A percentile compares a stretch with the other conserved stretches of the same genome.
These are phyloP conservation scores for Episyrphus balteatus DNA, from an alignment of 1,140 invertebrate genomes.

Conservation along the genomic window DNA sequence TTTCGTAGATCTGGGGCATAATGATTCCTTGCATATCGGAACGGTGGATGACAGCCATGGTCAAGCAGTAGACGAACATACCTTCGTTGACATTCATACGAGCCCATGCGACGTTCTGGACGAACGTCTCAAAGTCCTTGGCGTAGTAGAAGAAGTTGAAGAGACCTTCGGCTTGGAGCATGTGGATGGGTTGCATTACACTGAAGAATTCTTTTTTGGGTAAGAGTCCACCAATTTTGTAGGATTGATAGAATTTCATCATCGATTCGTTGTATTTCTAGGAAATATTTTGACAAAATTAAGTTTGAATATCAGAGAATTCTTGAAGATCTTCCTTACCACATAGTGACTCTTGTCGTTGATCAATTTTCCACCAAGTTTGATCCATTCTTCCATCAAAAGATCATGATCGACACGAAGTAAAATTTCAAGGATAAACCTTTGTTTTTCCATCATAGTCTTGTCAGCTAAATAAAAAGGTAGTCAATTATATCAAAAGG, in stretches of 20 bases:
- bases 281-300: too few species aligned
- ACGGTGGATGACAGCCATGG: conserved; percentile 42
- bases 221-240: conserved; percentile 22
- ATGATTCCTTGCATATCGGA: conserved; percentile 42
- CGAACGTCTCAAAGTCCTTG: conserved; percentile 48
- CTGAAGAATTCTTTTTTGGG: conserved; percentile 43
- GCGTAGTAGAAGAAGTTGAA: conserved; percentile 44
- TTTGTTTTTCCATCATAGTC: not conserved
- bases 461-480: not conserved
- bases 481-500: not conserved
- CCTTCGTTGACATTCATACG: conserved; percentile 44
- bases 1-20: conserved; percentile 47
- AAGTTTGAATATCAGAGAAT: conserved; percentile 8
- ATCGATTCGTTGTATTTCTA: too few species aligned
- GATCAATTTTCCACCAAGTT: not conserved
- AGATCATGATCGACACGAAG: not conserved
- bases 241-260: too few species aligned
- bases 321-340: not conserved
- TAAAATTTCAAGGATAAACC: not conserved
- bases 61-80: conserved; percentile 43
- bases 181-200: conserved; percentile 33
- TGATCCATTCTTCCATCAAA: not conserved
- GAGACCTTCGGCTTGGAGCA: conserved; percentile 38
- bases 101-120: conserved; percentile 45
- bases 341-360: not conserved